Evolutionary conservation across 1,140 invertebrate genomes (phyloP).

Genomic region (Drosophila gunungcola): DNA sequence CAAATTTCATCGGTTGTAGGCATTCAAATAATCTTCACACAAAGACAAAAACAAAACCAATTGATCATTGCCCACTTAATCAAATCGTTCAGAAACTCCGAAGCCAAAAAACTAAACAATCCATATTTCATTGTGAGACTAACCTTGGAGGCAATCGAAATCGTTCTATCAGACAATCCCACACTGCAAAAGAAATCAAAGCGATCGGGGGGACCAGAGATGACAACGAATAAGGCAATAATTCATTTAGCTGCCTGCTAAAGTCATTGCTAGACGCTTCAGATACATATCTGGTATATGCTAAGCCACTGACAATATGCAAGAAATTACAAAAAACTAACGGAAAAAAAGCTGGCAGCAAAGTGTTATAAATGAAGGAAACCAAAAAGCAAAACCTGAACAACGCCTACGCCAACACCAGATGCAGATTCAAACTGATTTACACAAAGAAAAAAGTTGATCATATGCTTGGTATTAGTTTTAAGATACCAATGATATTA

Average conservation of each 20-base stretch:
- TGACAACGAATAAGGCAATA: constrained; percentile 61
- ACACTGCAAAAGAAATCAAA: constrained; percentile 46
- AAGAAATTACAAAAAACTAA: constrained; percentile 62
- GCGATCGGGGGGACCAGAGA: constrained; percentile 39
- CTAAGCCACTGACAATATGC: constrained; percentile 20
- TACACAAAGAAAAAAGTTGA: not conserved
- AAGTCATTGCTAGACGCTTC: constrained; percentile 56
- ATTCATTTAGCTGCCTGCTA: constrained; percentile 60
- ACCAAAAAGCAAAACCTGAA: constrained; percentile 53
- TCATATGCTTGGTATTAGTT: too few species aligned
- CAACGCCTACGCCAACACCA: constrained; percentile 54
- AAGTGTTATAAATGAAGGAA: constrained; percentile 70
- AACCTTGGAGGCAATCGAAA: constrained; percentile 36
- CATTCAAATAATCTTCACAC: not conserved
- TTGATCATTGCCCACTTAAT: constrained; percentile 22
- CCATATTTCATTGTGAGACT: constrained; percentile 22
- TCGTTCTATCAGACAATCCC: constrained; percentile 39
- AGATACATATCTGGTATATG: constrained; percentile 63
- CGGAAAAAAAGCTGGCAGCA: constrained; percentile 67
- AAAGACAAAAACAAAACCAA: not conserved
- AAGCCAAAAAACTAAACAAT: constrained; percentile 4
- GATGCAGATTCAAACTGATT: constrained; percentile 3
- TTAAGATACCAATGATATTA: too few species aligned
- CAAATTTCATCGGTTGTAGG: not conserved
- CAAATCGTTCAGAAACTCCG: constrained; percentile 14